Conservation (phyloP, 2,797 vertebrate species). For the Gila robusta region DNA sequence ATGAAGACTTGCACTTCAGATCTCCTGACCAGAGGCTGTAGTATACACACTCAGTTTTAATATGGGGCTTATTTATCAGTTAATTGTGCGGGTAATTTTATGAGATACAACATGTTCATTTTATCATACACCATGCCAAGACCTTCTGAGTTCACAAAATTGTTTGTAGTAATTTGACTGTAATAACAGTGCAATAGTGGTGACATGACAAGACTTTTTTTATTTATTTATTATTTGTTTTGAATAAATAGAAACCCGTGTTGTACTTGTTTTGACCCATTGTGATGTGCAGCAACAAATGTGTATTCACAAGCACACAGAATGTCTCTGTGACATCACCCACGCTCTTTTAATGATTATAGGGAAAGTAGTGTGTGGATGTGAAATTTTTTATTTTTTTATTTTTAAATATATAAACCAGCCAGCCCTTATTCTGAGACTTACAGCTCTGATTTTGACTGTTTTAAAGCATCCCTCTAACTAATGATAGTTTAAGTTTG, state of each 20-base stretch:
- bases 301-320: background rate
- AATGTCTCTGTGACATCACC: conserved; percentile 20
- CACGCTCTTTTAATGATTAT: conserved; percentile 30
- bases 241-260: background rate
- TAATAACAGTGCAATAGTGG: conserved; percentile 3
- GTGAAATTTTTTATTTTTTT: background rate
- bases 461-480: background rate
- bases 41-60: conserved; percentile 8
- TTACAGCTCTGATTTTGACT: background rate
- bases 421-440: background rate
- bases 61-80: conserved; percentile 17
- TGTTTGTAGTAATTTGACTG: background rate
- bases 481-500: conserved; percentile 1
- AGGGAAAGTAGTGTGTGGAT: background rate
- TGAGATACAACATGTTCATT: background rate
- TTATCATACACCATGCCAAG: background rate
- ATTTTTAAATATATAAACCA: background rate
- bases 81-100: conserved; percentile 32
- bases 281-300: background rate
- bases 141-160: background rate
- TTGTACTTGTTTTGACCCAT: conserved; percentile 5
- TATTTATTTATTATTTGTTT: background rate
- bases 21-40: conserved; percentile 21
- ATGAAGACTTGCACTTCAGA: conserved; percentile 6
- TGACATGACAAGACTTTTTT: background rate